Base-by-base conservation (phyloP, 2,888 invertebrate species). In the Selenia dentaria region DNA sequence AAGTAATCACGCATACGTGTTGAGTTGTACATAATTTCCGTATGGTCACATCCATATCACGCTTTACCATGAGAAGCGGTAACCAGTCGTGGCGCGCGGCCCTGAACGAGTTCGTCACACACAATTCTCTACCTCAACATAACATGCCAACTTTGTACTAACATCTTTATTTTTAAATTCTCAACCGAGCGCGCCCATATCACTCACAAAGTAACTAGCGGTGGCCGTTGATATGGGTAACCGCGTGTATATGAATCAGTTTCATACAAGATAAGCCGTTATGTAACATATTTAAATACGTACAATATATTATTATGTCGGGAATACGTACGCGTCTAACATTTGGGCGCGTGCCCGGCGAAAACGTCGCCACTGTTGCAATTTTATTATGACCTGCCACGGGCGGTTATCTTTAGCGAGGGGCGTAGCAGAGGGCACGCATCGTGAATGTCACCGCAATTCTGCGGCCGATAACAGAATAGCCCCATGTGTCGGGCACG, bases 361-460 rank as follows among this genome's bases (percentile, higher is more conserved):
- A 42, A 12, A 25, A n/a, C 26, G 56, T 56, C 47, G 57, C 62
- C n/a, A n/a, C n/a, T n/a, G n/a, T n/a, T n/a, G n/a, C n/a, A n/a
- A n/a, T n/a, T n/a, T n/a, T 52, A 46, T 52, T 60, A 60, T 76
- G 82, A 81, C 77, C 79, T 67, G 67, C 4, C 49, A n/a, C n/a
- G n/a, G n/a, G n/a, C n/a, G 73, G 73, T 82, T 84, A 85, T 85
- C 84, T 85, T 83, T 85, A 83, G 83, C 74, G 65, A 12, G 71
- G 67, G 70, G 58, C 71, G 62, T 60, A 62, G 63, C 64, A 76
- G 79, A 79, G 79, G 78, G 76, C 79, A 73, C 69, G 61, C 57
- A 65, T 49, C 50, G 52, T 70, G 76, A 79, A 80, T 81, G 78
- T 76, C 80, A 81, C 70, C 64, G 70, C 56, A 57, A 65, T 65